phyloP scores from a whole-genome alignment of 2,888 invertebrate species.

The Scelioninae gen. 1 region DNA sequence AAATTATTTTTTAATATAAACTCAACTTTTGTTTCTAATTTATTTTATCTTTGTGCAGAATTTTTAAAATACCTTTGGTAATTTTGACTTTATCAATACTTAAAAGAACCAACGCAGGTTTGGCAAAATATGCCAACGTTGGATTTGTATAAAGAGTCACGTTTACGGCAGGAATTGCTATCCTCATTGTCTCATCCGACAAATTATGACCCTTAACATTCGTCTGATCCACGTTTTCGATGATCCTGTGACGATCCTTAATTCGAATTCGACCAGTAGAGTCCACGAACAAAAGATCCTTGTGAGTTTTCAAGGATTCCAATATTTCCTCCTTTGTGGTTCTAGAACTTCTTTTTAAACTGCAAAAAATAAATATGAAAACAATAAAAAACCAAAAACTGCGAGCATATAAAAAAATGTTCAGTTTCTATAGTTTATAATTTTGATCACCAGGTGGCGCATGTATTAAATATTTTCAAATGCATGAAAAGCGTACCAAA shows the following conservation, averaged over 20 bases:
- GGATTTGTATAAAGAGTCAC: conserved; percentile 92
- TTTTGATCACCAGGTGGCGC: no score
- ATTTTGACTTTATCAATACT: conserved; percentile 79
- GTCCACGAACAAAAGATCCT: conserved; percentile 79
- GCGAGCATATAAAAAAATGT: no score
- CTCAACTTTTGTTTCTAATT: background rate
- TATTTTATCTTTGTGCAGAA: no score
- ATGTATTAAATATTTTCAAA: no score
- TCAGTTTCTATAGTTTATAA: no score
- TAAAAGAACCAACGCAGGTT: conserved; percentile 87
- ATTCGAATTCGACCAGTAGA: conserved; percentile 74
- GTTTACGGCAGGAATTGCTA: conserved; percentile 89
- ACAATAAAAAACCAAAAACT: background rate
- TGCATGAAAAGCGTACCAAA: conserved; percentile 65
- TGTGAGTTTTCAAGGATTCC: conserved; percentile 78
- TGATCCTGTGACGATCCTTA: conserved; percentile 76
- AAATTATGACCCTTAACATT: conserved; percentile 86
- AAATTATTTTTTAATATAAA: background rate
- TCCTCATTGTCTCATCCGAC: conserved; percentile 88
- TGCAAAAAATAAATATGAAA: conserved; percentile 30
- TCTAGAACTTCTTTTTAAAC: conserved; percentile 43
- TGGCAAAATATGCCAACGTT: conserved; percentile 88
- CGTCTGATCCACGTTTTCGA: conserved; percentile 70
- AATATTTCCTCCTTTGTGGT: conserved; percentile 85
- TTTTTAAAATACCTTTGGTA: conserved; percentile 80